Evolutionary conservation across 2,888 invertebrate genomes (phyloP).

Genomic region (Pristionchus maxplancki): DNA sequence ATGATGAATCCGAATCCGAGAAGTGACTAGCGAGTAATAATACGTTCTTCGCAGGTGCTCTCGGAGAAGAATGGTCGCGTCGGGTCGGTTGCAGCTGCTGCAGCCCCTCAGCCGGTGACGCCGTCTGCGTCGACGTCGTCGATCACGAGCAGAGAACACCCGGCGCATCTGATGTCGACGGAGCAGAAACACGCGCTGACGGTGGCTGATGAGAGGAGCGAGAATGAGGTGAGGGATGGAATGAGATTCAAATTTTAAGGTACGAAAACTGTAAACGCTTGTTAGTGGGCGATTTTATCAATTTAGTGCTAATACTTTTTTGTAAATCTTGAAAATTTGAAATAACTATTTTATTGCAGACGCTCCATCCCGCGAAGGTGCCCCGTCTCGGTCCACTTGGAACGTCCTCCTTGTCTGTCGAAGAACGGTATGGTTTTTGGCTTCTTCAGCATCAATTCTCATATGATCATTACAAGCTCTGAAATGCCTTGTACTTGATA

Average conservation of each 20-base stretch:
- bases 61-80: slow-evolving; percentile 63
- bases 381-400: slow-evolving; percentile 22
- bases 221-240: slow-evolving; percentile 41
- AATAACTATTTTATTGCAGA: slow-evolving; percentile 28
- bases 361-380: slow-evolving; percentile 45
- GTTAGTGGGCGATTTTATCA: too few species aligned
- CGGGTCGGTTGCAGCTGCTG: slow-evolving; percentile 11
- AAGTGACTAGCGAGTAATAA: too few species aligned
- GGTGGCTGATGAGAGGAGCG: slow-evolving; percentile 63
- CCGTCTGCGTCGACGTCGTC: slow-evolving; percentile 4
- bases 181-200: slow-evolving; percentile 63
- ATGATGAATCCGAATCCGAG: too few species aligned
- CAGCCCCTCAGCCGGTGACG: background rate
- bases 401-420: background rate
- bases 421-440: background rate
- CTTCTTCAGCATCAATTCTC: background rate
- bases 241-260: too few species aligned
- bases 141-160: background rate
- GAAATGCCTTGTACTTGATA: background rate
- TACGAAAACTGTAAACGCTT: too few species aligned
- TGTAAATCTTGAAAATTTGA: too few species aligned
- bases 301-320: too few species aligned
- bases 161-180: slow-evolving; percentile 50
- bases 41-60: slow-evolving; percentile 58
- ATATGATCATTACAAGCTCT: background rate